phyloP scores from a whole-genome alignment of 2,888 invertebrate species.

The Ommatoiulus sabulosus region DNA sequence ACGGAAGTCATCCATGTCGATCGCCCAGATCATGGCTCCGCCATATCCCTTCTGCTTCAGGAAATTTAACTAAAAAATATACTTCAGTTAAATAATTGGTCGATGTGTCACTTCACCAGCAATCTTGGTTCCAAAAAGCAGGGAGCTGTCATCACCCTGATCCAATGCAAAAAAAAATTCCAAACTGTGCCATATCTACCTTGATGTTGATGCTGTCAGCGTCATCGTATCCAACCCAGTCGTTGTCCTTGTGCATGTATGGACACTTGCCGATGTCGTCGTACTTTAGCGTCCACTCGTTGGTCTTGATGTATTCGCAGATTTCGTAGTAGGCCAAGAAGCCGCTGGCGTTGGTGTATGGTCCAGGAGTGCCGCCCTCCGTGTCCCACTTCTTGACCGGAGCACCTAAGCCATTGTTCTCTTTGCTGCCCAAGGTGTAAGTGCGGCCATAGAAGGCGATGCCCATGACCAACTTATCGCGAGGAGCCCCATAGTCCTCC shows the following conservation, averaged over 20 bases:
- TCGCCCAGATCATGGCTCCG: slow-evolving; percentile 93
- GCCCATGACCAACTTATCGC: slow-evolving; percentile 87
- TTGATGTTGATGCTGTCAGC: slow-evolving; percentile 84
- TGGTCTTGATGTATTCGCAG: slow-evolving; percentile 76
- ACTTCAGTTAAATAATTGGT: neutral
- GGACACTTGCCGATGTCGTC: slow-evolving; percentile 86
- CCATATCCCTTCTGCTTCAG: slow-evolving; percentile 84
- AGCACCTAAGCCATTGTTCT: slow-evolving; percentile 83
- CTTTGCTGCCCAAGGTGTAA: slow-evolving; percentile 84
- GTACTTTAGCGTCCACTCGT: slow-evolving; percentile 85
- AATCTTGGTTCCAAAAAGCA: neutral
- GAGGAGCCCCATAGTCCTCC: slow-evolving; percentile 89
- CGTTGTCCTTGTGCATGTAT: slow-evolving; percentile 83
- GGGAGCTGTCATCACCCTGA: too few relatives aligned
- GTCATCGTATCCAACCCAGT: slow-evolving; percentile 93
- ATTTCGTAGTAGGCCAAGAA: slow-evolving; percentile 77
- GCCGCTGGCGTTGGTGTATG: slow-evolving; percentile 87
- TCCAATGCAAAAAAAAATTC: neutral
- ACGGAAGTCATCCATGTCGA: slow-evolving; percentile 91
- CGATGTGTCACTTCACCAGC: neutral
- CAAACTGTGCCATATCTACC: slow-evolving; percentile 56
- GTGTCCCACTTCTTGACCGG: slow-evolving; percentile 88
- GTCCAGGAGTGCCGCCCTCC: slow-evolving; percentile 86
- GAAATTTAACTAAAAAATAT: slow-evolving; percentile 77
- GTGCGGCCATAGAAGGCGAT: slow-evolving; percentile 90